Evolutionary conservation across 2,888 invertebrate species (phyloP).

Genomic region (Pyrocoelia pectoralis): DNA sequence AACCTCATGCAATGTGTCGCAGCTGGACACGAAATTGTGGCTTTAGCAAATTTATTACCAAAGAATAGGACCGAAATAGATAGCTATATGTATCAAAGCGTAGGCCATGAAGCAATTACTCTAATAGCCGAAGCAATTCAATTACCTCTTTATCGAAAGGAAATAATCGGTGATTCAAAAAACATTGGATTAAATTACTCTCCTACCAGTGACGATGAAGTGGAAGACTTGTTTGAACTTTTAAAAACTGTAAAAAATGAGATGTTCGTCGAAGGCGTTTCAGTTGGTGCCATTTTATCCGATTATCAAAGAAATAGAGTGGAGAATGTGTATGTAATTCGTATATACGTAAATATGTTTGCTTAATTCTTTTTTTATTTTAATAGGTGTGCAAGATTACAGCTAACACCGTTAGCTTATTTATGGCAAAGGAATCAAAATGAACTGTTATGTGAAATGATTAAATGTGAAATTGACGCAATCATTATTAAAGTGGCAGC

Average conservation of each 20-base stretch:
- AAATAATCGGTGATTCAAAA: conserved; percentile 85
- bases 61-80: conserved; percentile 74
- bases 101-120: conserved; percentile 94
- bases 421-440: conserved; percentile 96
- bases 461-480: conserved; percentile 89
- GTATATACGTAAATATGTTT: too few relatives aligned
- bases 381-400: conserved; percentile 85
- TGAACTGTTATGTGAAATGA: conserved; percentile 96
- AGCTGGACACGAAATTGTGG: conserved; percentile 94
- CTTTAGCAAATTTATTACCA: conserved; percentile 94
- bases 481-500: conserved; percentile 98
- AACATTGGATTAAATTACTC: conserved; percentile 81
- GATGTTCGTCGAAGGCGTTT: conserved; percentile 81
- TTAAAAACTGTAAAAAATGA: conserved; percentile 78
- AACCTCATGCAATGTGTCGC: conserved; percentile 98
- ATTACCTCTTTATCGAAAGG: conserved; percentile 86
- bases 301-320: conserved; percentile 98
- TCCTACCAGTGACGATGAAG: conserved; percentile 90
- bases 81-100: conserved; percentile 97
- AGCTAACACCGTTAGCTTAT: conserved; percentile 88
- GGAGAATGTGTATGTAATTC: conserved; percentile 91
- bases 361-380: too few relatives aligned
- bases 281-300: conserved; percentile 97
- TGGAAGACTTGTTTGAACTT: conserved; percentile 93
- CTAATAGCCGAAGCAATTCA: conserved; percentile 94